Conservation (phyloP, 2,888 invertebrate species). For the Ryuthela nishihirai region DNA sequence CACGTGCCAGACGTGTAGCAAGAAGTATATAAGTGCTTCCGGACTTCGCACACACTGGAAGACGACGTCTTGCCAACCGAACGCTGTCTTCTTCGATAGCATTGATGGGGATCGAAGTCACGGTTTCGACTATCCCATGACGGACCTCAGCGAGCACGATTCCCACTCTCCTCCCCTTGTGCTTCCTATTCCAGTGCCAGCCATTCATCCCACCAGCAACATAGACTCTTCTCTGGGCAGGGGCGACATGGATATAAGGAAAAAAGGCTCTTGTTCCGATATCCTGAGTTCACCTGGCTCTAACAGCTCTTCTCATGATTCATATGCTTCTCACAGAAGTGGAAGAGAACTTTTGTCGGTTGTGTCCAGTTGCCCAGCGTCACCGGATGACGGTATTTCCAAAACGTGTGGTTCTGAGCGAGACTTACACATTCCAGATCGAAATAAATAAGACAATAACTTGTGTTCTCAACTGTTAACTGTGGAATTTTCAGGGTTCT, state of each 20-base stretch:
- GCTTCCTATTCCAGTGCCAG: conserved; percentile 26
- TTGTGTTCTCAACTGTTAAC: not conserved
- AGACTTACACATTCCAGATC: too few species aligned
- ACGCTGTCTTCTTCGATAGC: conserved; percentile 59
- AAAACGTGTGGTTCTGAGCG: too few species aligned
- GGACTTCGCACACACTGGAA: conserved; percentile 81
- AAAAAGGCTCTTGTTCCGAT: conserved; percentile 18
- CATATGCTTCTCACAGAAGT: conserved; percentile 27
- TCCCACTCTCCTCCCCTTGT: conserved; percentile 18
- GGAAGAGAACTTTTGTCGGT: conserved; percentile 8
- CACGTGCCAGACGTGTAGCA: conserved; percentile 94
- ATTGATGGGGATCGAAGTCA: conserved; percentile 12
- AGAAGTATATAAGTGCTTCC: conserved; percentile 93
- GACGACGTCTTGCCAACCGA: conserved; percentile 87
- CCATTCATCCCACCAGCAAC: conserved; percentile 12
- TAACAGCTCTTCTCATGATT: conserved; percentile 25
- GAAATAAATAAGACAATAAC: conserved; percentile 11
- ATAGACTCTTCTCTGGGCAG: conserved; percentile 2
- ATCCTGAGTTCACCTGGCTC: conserved; percentile 24
- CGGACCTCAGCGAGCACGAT: conserved; percentile 31
- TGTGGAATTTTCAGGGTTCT: too few species aligned
- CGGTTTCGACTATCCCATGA: conserved; percentile 30
- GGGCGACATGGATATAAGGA: conserved; percentile 2
- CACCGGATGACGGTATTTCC: conserved; percentile 25
- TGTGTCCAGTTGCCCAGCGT: conserved; percentile 7